Evolutionary conservation across 2,113 vertebrate species (phyloP).

Genomic region (Suncus etruscus): DNA sequence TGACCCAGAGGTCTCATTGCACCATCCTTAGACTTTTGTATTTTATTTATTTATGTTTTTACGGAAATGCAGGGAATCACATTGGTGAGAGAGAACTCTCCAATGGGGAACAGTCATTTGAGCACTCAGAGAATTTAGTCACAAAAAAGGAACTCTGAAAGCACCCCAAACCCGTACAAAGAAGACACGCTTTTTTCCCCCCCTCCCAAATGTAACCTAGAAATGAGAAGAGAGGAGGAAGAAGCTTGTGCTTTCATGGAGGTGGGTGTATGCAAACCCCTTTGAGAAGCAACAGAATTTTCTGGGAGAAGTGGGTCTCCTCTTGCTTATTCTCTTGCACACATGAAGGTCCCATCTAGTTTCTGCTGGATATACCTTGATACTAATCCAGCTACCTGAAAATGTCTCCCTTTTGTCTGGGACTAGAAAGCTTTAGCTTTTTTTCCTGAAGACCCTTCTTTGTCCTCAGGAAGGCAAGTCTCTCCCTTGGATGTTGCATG

Average conservation of each 20-base stretch:
- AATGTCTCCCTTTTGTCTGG: not conserved
- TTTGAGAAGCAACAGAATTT: not conserved
- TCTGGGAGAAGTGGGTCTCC: too few relatives aligned
- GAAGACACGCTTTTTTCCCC: not conserved
- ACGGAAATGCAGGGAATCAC: not conserved
- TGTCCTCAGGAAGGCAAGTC: too few relatives aligned
- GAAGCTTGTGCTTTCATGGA: not conserved
- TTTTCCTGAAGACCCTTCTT: too few relatives aligned
- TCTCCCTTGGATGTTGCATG: too few relatives aligned
- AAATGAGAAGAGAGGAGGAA: not conserved
- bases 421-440: not conserved
- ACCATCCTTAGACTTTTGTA: not conserved
- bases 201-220: not conserved
- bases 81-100: not conserved
- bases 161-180: fast-evolving
- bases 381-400: not conserved
- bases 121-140: not conserved
- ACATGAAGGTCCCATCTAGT: not conserved
- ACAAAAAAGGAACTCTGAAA: not conserved
- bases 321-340: too few relatives aligned
- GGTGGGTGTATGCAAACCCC: not conserved
- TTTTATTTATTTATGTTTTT: constrained; percentile 41
- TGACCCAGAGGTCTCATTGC: not conserved
- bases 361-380: not conserved
- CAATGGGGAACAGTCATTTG: not conserved